Evolutionary conservation across 2,888 invertebrate species (phyloP).

Genomic region (Andrena trimmerana): DNA sequence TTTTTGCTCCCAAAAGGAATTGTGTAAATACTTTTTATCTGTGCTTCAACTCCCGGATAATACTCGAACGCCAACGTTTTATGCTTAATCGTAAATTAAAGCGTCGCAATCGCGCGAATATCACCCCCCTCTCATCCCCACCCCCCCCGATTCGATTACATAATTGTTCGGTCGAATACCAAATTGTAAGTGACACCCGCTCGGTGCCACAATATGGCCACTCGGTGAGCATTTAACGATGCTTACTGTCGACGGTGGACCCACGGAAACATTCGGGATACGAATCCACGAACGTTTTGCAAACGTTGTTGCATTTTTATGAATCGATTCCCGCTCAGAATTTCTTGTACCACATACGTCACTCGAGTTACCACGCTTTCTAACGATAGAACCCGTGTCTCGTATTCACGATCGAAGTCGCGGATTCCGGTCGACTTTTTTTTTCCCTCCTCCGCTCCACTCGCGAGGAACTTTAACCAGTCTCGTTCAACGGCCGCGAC

Average conservation of each 20-base stretch:
- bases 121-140: no score
- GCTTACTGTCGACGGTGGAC: background rate
- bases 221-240: no score
- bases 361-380: conserved; percentile 74
- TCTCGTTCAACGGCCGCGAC: conserved; percentile 7
- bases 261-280: background rate
- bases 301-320: conserved; percentile 50
- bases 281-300: conserved; percentile 6
- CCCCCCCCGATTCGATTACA: conserved; percentile 3
- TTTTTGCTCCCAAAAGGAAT: conserved; percentile 1
- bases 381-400: conserved; percentile 71
- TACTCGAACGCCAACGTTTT: background rate
- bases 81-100: background rate
- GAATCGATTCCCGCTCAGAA: conserved; percentile 60
- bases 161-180: background rate
- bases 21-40: conserved; percentile 16
- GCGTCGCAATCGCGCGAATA: background rate
- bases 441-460: background rate
- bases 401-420: conserved; percentile 62
- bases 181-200: background rate
- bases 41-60: background rate
- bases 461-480: background rate
- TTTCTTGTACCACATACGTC: conserved; percentile 72
- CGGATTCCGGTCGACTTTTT: conserved; percentile 57
- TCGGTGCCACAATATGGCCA: conserved; percentile 2